Evolutionary conservation across 2,797 vertebrate species (phyloP), one percentile per base, ranked within the genome.

Genomic region (Spizella passerina): DNA sequence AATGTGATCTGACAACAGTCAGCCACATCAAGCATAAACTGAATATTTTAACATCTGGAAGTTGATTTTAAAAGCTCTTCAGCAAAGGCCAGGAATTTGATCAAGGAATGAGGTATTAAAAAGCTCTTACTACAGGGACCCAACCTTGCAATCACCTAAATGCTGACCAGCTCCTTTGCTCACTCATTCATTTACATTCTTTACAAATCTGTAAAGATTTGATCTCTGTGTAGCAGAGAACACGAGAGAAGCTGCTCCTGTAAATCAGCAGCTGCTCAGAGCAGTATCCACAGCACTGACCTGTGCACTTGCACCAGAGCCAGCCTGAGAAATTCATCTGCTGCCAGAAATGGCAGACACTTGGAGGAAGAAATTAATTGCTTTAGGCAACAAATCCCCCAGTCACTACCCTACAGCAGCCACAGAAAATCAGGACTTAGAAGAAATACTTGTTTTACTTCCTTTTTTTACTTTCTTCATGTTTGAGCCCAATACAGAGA

Each of bases 11-110:
- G 6, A 91, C 81, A 59, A 55, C 55, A 81, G 8, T 36, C 57
- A 86, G 70, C 23, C 17, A 56, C 27, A 44, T 70, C 75, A 81
- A 89, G 24, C 59, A 66, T 9, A 44, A 92, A 50, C 36, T n/a
- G 84, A 88, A 24, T 72, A 93, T 88, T 82, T 85, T 41, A 94
- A 76, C 91, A 78, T 36, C 73, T 77, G 27, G 18, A 92, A 75
- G 59, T 6, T 36, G 30, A n/a, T 70, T 85, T 47, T 65, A 57
- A 82, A 90, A 86, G 77, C 53, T 77, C 26, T 72, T 55, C 71
- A 91, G 81, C 39, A 78, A 82, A 91, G 49, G 38, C 29, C 26
- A 50, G 23, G 49, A 88, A 63, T 87, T 87, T 87, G 16, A 27
- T 34, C 11, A 36, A 66, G 56, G 69, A 84, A 79, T 5, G 16